Conservation (phyloP, 2,797 vertebrate species). For the Bufotes viridis region DNA sequence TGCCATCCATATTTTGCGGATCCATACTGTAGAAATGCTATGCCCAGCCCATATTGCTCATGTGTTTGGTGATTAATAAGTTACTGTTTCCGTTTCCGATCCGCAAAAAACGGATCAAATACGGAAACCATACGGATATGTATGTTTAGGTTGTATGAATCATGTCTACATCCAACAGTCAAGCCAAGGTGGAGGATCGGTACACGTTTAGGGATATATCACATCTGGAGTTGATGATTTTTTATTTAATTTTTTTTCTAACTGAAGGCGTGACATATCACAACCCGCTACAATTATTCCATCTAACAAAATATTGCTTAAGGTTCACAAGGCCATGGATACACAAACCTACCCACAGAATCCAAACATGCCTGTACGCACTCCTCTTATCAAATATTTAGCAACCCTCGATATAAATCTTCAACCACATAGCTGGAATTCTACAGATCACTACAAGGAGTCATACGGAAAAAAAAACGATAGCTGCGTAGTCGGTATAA, state of each 20-base stretch:
- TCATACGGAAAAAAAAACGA: neutral
- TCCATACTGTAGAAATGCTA: no score
- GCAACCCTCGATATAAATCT: slow-evolving; percentile 3
- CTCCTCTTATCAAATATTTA: slow-evolving; percentile 28
- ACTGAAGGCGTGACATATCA: neutral
- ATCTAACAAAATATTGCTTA: neutral
- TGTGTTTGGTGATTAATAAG: no score
- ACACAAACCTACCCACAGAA: neutral
- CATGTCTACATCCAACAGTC: neutral
- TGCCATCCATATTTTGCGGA: no score
- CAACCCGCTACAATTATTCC: no score
- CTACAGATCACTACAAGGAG: neutral
- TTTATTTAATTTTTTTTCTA: neutral
- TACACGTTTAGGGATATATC: neutral
- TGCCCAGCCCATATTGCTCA: no score
- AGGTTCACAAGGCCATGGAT: slow-evolving; percentile 1
- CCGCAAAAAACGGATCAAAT: no score
- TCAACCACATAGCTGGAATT: slow-evolving; percentile 20
- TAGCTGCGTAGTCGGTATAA: neutral
- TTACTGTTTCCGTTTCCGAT: no score
- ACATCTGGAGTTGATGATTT: neutral
- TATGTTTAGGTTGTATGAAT: neutral
- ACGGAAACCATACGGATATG: no score
- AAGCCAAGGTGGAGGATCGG: neutral
- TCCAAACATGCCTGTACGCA: neutral